phyloP scores from a whole-genome alignment of 2,113 vertebrate genomes.

The Seriola dumerili region DNA sequence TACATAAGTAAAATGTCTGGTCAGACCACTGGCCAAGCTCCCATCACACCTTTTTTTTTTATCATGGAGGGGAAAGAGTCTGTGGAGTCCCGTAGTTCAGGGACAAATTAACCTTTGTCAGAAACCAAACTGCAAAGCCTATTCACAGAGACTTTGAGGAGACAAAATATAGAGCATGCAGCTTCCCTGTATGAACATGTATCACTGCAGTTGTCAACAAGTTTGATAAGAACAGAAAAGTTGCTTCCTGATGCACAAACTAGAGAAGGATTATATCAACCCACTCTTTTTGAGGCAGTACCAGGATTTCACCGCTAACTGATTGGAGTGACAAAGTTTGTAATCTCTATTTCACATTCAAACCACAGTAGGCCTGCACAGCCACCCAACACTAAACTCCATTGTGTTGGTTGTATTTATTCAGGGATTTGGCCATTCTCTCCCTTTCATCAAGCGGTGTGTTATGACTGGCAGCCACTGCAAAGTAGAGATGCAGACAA shows the following conservation, averaged over 20 bases:
- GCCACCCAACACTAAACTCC: conserved; percentile 33
- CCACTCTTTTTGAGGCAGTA: conserved; percentile 27
- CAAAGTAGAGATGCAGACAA: conserved; percentile 60
- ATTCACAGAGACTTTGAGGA: background rate
- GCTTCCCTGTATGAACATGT: conserved; percentile 30
- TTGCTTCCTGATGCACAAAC: conserved; percentile 22
- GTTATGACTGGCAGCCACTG: conserved; percentile 65
- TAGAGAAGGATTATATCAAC: conserved; percentile 6
- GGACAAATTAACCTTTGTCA: background rate
- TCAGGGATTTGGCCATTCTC: conserved; percentile 40
- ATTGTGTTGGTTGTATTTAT: conserved; percentile 39
- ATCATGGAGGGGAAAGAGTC: conserved; percentile 42
- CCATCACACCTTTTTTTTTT: conserved; percentile 57
- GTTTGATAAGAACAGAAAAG: conserved; percentile 35
- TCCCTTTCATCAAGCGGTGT: conserved; percentile 59
- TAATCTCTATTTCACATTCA: conserved; percentile 47
- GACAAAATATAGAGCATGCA: background rate
- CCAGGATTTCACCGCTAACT: conserved; percentile 15
- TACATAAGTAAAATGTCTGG: conserved; percentile 9
- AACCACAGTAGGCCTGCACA: conserved; percentile 10
- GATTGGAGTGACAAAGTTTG: conserved; percentile 36
- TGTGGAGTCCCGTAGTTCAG: background rate
- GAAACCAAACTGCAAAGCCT: background rate
- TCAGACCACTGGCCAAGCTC: conserved; percentile 55
- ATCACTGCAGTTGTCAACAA: conserved; percentile 30